A percentile compares a stretch with the other conserved stretches of the same genome.
phyloP scores from a whole-genome alignment of 2,888 invertebrate genomes.

The Seira sanloemensis region DNA sequence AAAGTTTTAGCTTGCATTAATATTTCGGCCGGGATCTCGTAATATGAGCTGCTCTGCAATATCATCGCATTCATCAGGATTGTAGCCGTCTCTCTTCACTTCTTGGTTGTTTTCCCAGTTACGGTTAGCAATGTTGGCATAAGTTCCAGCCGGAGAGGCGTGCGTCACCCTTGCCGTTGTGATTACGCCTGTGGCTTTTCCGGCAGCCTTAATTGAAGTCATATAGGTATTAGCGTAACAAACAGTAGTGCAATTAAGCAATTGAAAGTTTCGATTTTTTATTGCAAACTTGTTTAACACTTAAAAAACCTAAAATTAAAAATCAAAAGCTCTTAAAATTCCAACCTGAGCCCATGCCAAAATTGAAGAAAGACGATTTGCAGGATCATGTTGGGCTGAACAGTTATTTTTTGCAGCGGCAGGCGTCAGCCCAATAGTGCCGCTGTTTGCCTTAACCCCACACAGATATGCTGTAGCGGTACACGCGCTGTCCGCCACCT shows the following conservation, averaged over 20 bases:
- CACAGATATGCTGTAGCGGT: conserved; percentile 85
- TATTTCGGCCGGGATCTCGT: conserved; percentile 84
- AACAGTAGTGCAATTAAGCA: too few species aligned
- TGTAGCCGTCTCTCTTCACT: conserved; percentile 77
- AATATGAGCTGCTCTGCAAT: conserved; percentile 89
- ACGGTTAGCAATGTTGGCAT: conserved; percentile 77
- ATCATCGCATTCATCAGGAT: conserved; percentile 82
- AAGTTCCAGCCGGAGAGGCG: conserved; percentile 75
- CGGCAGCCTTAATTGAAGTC: too few species aligned
- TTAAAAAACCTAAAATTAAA: too few species aligned
- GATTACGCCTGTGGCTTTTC: conserved; percentile 77
- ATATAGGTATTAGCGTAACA: too few species aligned
- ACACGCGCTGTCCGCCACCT: conserved; percentile 61
- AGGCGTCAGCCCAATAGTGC: conserved; percentile 86
- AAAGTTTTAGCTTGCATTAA: conserved; percentile 79
- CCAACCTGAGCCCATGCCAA: conserved; percentile 73
- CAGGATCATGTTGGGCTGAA: conserved; percentile 44
- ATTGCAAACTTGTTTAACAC: too few species aligned
- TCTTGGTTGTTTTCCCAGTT: conserved; percentile 88
- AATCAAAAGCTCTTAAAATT: too few species aligned
- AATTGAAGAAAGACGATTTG: conserved; percentile 61
- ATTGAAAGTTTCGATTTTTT: too few species aligned
- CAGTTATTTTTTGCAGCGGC: conserved; percentile 77
- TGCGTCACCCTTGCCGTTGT: conserved; percentile 71
- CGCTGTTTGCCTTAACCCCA: conserved; percentile 86